phyloP scores from a whole-genome alignment of 35 echinoderm and acorn worm species.

The Diadema setosum region DNA sequence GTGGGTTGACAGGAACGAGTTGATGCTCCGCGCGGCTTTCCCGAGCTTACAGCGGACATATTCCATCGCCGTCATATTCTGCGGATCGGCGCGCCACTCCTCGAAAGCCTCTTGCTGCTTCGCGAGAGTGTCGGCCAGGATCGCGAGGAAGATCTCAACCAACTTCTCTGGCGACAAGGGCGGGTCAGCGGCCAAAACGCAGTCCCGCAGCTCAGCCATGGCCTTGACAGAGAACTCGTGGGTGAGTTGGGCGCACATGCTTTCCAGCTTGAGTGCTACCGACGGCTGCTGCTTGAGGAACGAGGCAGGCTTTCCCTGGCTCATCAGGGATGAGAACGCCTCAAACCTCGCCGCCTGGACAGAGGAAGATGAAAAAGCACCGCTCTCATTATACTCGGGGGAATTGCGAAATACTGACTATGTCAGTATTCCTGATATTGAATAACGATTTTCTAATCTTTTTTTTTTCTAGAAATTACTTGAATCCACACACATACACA shows the following conservation, averaged over 20 bases:
- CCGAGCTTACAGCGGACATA: not conserved
- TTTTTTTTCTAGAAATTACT: too few species aligned
- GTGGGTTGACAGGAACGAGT: not conserved
- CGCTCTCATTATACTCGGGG: too few species aligned
- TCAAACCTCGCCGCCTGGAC: not conserved
- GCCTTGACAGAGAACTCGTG: not conserved
- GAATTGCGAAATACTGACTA: too few species aligned
- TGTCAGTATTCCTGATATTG: too few species aligned
- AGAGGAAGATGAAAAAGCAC: not conserved
- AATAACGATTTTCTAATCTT: too few species aligned
- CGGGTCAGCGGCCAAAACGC: not conserved
- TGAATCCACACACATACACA: too few species aligned
- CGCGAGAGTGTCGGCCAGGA: not conserved
- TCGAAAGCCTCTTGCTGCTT: not conserved
- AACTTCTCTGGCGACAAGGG: not conserved
- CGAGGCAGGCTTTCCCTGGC: not conserved
- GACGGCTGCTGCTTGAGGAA: not conserved
- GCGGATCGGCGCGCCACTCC: not conserved
- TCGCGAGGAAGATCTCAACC: not conserved
- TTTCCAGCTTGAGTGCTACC: not conserved
- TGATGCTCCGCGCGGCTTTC: not conserved
- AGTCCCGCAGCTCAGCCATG: not conserved
- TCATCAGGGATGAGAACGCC: not conserved
- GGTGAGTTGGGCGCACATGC: not conserved
- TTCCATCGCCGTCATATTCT: not conserved